Evolutionary conservation across 1,140 invertebrate genomes (phyloP).

Genomic region (Paralvinella palmiformis): DNA sequence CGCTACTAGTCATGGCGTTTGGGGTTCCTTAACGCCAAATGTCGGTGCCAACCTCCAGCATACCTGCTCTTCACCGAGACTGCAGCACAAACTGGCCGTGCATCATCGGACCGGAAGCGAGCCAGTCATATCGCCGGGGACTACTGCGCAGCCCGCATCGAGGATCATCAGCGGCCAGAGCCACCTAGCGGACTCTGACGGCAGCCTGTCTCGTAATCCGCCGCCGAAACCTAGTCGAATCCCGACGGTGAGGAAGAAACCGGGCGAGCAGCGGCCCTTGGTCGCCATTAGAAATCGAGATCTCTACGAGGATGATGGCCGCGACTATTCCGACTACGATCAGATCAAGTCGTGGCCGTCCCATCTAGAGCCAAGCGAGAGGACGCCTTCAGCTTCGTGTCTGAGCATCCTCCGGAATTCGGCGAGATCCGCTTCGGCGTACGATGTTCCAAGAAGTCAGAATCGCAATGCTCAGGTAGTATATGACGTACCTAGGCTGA

Average conservation of each 20-base stretch:
- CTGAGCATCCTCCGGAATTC: background rate
- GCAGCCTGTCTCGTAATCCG: constrained; percentile 47
- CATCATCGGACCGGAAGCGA: constrained; percentile 56
- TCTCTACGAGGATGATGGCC: constrained; percentile 34
- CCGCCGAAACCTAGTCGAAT: constrained; percentile 68
- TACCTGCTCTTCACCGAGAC: too few relatives aligned
- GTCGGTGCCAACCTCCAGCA: too few relatives aligned
- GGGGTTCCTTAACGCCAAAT: too few relatives aligned
- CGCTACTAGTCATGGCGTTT: too few relatives aligned
- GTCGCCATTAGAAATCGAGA: constrained; percentile 31
- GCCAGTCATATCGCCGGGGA: constrained; percentile 52
- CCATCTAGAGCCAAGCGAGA: background rate
- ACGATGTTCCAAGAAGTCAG: background rate
- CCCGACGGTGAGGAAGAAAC: constrained; percentile 49
- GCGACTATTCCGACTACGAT: constrained; percentile 44
- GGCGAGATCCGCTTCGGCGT: too few relatives aligned
- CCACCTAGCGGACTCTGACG: constrained; percentile 28
- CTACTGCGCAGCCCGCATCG: constrained; percentile 37
- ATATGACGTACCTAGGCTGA: background rate
- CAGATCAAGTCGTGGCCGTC: constrained; percentile 27
- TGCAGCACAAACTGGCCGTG: constrained; percentile 23
- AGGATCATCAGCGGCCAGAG: background rate
- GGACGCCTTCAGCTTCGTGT: background rate
- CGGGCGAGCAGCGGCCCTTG: constrained; percentile 29
- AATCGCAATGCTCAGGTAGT: background rate